Base-by-base conservation (phyloP, 2,113 vertebrate species). In the Argyrosomus japonicus region DNA sequence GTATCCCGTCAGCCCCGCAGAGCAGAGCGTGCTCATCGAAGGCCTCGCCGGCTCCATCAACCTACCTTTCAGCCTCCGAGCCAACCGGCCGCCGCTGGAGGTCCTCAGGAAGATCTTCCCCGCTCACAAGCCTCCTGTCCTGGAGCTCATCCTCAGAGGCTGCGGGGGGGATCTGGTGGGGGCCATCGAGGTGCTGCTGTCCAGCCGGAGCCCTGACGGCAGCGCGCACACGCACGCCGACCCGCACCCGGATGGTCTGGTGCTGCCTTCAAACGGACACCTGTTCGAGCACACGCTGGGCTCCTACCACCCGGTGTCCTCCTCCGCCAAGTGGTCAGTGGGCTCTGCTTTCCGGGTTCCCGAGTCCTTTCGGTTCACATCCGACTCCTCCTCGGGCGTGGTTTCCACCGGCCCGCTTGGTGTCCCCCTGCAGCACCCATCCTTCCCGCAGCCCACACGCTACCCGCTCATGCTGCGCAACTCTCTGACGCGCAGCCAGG, bases 51-150 rank as follows among this genome's bases (percentile, higher is more conserved):
- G 97, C 19, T 96, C 97, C 14, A 95, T 99, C 77, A 96, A 95
- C 64, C 95, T 99, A 65, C 98, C 98, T 65, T 96, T 98, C 87
- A 96, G 96, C 92, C 93, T 99, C 79, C 95, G 97, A 71, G 96
- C 97, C 88, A 98, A 99, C 93, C 95, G 97, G 14, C 98, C 98
- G 0, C 98, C 98, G 0, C 94, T 99, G 25, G 98, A 99, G 63
- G 98, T 99, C 62, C 90, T 99, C 61, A 98, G 97, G 91, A 99
- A 98, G 90, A 99, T 99, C 79, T 99, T 99, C 88, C 98, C 98
- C 12, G 93, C 93, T 50, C 98, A 99, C 93, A 99, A 99, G 92
- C 97, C 98, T 0, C 85, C 98, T 0, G 98, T 99, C 2, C 95
- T 99, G n/a, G 98, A 99, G 91, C 85, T 99, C 75, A 99, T 99